These are phyloP conservation scores for Oxystoma pomonae DNA, from an alignment of 2,888 invertebrate species.

Conservation along the genomic window DNA sequence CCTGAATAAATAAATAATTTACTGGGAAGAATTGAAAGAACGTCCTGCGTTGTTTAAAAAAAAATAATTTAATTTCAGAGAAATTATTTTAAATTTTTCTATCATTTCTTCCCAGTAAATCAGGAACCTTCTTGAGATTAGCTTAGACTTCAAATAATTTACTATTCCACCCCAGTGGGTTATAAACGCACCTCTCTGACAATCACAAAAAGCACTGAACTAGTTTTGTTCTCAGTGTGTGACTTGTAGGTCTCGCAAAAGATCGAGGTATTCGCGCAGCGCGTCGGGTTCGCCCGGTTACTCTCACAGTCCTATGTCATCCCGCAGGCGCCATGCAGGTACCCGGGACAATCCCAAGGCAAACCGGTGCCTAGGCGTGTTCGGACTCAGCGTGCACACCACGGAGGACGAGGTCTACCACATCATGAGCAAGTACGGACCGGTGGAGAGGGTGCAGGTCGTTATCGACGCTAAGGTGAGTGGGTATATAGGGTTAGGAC, in stretches of 20 bases:
- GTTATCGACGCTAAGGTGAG: constrained; percentile 92
- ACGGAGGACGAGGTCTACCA: constrained; percentile 89
- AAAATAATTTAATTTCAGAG: neutral
- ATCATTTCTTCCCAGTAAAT: neutral
- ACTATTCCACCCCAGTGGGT: neutral
- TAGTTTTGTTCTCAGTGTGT: constrained; percentile 11
- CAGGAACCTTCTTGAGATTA: too few relatives aligned
- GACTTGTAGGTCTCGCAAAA: constrained; percentile 53
- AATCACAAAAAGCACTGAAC: constrained; percentile 6
- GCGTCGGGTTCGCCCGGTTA: constrained; percentile 54
- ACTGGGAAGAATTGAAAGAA: too few relatives aligned
- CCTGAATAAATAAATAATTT: too few relatives aligned
- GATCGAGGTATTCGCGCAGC: constrained; percentile 64
- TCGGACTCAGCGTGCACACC: constrained; percentile 90
- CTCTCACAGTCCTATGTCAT: constrained; percentile 79
- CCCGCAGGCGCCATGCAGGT: constrained; percentile 71
- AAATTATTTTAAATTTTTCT: neutral
- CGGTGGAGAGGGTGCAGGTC: constrained; percentile 87
- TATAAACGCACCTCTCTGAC: neutral
- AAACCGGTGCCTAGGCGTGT: constrained; percentile 88
- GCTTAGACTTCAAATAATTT: neutral
- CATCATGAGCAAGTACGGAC: constrained; percentile 89
- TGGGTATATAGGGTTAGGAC: too few relatives aligned
- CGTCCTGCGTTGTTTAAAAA: too few relatives aligned
- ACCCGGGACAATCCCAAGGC: constrained; percentile 85